A percentile compares a stretch with the other conserved stretches of the same genome.
phyloP scores from a whole-genome alignment of 2,888 invertebrate species.

The Acleris sparsana region DNA sequence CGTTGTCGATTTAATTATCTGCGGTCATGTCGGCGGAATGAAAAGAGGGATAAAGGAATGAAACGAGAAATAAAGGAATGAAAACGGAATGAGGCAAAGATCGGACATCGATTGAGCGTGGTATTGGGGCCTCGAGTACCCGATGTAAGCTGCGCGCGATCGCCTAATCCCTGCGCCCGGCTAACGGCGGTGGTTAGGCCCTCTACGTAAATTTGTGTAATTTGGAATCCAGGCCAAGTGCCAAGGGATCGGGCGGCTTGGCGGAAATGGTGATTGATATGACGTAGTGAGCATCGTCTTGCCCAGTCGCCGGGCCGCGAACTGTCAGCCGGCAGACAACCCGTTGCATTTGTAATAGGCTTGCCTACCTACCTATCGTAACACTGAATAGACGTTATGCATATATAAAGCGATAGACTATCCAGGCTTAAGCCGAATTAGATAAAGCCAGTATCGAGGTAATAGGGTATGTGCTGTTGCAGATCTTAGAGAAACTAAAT shows the following conservation, averaged over 20 bases:
- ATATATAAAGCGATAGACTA: background rate
- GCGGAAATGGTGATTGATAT: conserved; percentile 81
- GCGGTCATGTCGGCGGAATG: conserved; percentile 38
- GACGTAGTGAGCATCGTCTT: conserved; percentile 68
- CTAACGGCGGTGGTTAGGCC: conserved; percentile 74
- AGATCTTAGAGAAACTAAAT: too few species aligned
- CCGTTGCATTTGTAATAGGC: conserved; percentile 68
- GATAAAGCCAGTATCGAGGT: background rate
- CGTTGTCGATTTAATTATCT: conserved; percentile 48
- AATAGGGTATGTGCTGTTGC: background rate
- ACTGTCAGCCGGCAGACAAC: conserved; percentile 57
- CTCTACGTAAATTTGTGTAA: conserved; percentile 82
- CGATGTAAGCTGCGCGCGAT: conserved; percentile 71
- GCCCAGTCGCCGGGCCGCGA: conserved; percentile 48
- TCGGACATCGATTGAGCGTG: conserved; percentile 68
- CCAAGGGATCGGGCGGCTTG: conserved; percentile 76
- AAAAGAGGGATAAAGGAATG: conserved; percentile 34
- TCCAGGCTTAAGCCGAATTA: background rate
- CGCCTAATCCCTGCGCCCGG: conserved; percentile 71
- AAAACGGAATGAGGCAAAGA: conserved; percentile 53
- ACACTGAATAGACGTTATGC: conserved; percentile 13
- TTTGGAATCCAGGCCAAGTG: conserved; percentile 82
- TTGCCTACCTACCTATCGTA: conserved; percentile 41
- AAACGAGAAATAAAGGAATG: conserved; percentile 52
- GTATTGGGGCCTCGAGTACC: conserved; percentile 66